A percentile compares a stretch with the other conserved stretches of the same genome.
These are phyloP conservation scores for Aricia artaxerxes DNA, from an alignment of 2,888 invertebrate genomes.

Conservation along the genomic window DNA sequence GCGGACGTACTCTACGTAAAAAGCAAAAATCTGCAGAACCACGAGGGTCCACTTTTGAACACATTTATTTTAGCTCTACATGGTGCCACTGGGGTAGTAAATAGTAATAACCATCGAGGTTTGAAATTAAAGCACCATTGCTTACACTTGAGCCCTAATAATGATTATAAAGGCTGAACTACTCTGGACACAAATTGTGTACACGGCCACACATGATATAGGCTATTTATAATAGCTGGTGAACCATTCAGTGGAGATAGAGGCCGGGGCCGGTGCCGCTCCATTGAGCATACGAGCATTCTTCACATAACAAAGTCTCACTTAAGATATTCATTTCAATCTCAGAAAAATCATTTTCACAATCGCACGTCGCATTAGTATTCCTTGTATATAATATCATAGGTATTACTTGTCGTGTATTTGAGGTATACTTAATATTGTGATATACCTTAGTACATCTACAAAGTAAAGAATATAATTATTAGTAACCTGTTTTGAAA, in stretches of 20 bases:
- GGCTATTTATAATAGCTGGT: slow-evolving; percentile 54
- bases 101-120: not conserved
- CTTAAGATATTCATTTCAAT: slow-evolving; percentile 46
- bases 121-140: not conserved
- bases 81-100: not conserved
- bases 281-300: slow-evolving; percentile 67
- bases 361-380: slow-evolving; percentile 6
- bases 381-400: slow-evolving; percentile 5
- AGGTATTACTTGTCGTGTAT: not conserved
- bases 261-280: slow-evolving; percentile 61
- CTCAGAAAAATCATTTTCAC: slow-evolving; percentile 38
- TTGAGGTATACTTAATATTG: not conserved
- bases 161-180: not conserved
- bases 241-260: slow-evolving; percentile 66
- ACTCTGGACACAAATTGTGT: slow-evolving; percentile 11
- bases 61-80: not conserved
- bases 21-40: not conserved
- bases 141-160: not conserved
- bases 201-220: slow-evolving; percentile 34
- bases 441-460: no score
- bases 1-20: not conserved
- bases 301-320: slow-evolving; percentile 53
- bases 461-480: no score
- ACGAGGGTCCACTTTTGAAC: not conserved
- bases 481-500: no score